Conservation (phyloP, 1,140 invertebrate species). For the Drosophila sulfurigaster region DNA sequence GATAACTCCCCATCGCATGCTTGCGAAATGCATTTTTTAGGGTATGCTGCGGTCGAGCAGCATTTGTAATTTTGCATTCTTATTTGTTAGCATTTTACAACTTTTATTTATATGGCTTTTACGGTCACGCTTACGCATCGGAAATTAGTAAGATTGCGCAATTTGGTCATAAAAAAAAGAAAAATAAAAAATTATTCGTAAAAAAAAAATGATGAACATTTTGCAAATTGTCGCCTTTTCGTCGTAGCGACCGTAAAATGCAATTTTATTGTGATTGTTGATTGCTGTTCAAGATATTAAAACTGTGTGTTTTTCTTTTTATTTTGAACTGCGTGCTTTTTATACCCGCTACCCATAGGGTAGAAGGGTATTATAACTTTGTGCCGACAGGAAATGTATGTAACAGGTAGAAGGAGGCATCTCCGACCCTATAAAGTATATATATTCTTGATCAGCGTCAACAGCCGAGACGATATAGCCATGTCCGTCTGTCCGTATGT, state of each 20-base stretch:
- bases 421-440: too few species aligned
- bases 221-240: slow-evolving; percentile 38
- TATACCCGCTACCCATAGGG: too few species aligned
- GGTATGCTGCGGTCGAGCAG: slow-evolving; percentile 17
- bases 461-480: too few species aligned
- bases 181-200: slow-evolving; percentile 17
- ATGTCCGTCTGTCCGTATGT: too few species aligned
- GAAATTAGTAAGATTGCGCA: slow-evolving; percentile 42
- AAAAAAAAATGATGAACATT: slow-evolving; percentile 21
- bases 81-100: slow-evolving; percentile 24
- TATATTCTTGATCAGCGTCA: too few species aligned
- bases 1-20: slow-evolving; percentile 39
- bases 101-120: slow-evolving; percentile 38
- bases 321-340: slow-evolving; percentile 18
- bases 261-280: slow-evolving; percentile 38
- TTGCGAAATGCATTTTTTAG: slow-evolving; percentile 13
- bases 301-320: slow-evolving; percentile 29
- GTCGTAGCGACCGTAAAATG: slow-evolving; percentile 32
- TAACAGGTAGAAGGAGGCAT: too few species aligned
- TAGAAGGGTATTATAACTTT: too few species aligned
- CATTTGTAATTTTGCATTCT: slow-evolving; percentile 27
- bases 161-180: slow-evolving; percentile 28
- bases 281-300: slow-evolving; percentile 41
- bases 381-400: too few species aligned
- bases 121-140: slow-evolving; percentile 32